Conservation (phyloP, 2,113 vertebrate genomes). For the Bagarius yarrelli region DNA sequence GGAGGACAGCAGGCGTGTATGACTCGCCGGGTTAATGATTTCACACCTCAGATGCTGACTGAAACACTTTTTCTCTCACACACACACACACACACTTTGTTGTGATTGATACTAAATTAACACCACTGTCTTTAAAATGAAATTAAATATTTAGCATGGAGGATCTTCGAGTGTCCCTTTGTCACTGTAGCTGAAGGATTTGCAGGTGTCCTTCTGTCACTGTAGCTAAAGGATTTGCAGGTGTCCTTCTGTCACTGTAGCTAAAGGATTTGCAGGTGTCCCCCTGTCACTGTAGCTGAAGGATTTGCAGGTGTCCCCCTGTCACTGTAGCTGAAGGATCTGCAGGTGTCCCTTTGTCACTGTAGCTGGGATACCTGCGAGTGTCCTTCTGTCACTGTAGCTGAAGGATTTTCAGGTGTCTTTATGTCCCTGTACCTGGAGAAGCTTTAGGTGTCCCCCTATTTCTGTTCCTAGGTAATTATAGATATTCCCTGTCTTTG, state of each 20-base stretch:
- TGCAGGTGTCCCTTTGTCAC: neutral
- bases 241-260: too few species aligned
- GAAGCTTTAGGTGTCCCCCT: too few species aligned
- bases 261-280: neutral
- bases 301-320: neutral
- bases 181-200: neutral
- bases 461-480: too few species aligned
- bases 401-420: too few species aligned
- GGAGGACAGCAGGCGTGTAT: neutral
- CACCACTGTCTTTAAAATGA: neutral
- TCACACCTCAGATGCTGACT: neutral
- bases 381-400: too few species aligned
- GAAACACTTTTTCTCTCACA: neutral
- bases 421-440: too few species aligned
- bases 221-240: neutral
- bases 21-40: slow-evolving; percentile 6
- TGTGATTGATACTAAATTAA: neutral
- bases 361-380: neutral
- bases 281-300: neutral
- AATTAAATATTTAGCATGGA: neutral
- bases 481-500: too few species aligned
- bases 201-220: neutral
- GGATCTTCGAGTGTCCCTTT: neutral
- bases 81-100: neutral
- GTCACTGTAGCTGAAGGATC: neutral